phyloP scores from a whole-genome alignment of 2,113 vertebrate species.

The Leptobrachium leishanense region DNA sequence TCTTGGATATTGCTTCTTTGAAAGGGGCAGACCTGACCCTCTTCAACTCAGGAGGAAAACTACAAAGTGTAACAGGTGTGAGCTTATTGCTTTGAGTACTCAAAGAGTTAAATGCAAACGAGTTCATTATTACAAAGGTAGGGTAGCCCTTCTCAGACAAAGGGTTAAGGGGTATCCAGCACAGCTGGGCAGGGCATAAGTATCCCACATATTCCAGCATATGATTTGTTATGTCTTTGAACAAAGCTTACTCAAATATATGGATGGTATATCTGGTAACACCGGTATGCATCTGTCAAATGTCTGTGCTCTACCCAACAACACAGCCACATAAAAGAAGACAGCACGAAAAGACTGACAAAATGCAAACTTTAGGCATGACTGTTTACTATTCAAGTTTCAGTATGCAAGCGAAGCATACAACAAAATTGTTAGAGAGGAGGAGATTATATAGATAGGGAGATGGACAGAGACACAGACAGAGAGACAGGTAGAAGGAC shows the following conservation, averaged over 20 bases:
- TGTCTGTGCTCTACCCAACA: slow-evolving; percentile 13
- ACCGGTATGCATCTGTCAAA: slow-evolving; percentile 22
- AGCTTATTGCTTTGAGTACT: background rate
- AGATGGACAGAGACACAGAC: too few species aligned
- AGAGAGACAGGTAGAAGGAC: too few species aligned
- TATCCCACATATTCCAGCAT: slow-evolving; percentile 15
- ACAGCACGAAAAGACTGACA: slow-evolving; percentile 10
- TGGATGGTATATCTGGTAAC: slow-evolving; percentile 32
- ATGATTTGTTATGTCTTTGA: slow-evolving; percentile 30
- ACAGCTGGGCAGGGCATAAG: slow-evolving; percentile 17
- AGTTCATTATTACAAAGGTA: background rate
- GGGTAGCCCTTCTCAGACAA: too few species aligned
- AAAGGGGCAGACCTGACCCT: too few species aligned
- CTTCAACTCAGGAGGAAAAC: background rate
- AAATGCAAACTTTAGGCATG: background rate
- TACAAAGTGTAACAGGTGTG: too few species aligned
- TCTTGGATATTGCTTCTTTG: too few species aligned
- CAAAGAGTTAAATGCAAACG: background rate
- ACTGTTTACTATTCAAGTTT: background rate
- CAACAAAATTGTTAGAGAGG: too few species aligned
- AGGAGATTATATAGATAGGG: too few species aligned
- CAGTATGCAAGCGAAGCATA: too few species aligned
- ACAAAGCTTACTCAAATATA: slow-evolving; percentile 21
- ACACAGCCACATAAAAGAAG: slow-evolving; percentile 8
- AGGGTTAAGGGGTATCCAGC: background rate